A percentile compares a stretch with the other conserved stretches of the same genome.
Evolutionary conservation across 92 coral and sea anemone species (phyloP).

Genomic region (Zoanthus sansibaricus): DNA sequence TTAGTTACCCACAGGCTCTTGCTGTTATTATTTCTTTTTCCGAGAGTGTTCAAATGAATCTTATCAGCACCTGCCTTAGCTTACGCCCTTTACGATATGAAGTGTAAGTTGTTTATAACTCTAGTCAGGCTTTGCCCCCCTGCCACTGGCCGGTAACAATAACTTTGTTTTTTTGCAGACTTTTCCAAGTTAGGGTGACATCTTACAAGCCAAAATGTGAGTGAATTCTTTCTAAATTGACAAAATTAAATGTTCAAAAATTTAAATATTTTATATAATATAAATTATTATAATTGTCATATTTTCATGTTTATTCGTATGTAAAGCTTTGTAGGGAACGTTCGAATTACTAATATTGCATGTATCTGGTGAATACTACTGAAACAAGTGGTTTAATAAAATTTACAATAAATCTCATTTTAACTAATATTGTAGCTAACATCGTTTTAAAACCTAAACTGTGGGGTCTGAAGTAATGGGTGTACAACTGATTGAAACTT

Average conservation of each 20-base stretch:
- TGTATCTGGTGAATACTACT: not conserved
- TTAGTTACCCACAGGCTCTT: too few species aligned
- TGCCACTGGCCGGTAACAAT: conserved; percentile 27
- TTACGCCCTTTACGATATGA: too few species aligned
- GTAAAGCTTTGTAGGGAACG: too few species aligned
- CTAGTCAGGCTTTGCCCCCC: too few species aligned
- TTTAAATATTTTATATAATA: not conserved
- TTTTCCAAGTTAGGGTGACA: conserved; percentile 92
- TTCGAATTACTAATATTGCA: too few species aligned
- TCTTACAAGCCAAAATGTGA: conserved; percentile 66
- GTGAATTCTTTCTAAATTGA: conserved; percentile 47
- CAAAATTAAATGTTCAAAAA: conserved; percentile 17
- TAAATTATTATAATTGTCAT: not conserved
- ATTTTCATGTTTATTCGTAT: too few species aligned
- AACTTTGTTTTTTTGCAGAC: conserved; percentile 89
- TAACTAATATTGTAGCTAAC: not conserved
- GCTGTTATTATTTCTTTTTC: too few species aligned
- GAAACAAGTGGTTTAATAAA: not conserved
- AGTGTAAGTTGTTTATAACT: too few species aligned
- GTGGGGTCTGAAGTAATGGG: too few species aligned
- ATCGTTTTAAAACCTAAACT: not conserved
- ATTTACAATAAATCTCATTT: not conserved
- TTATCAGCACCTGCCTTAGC: too few species aligned
- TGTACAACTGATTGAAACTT: too few species aligned
- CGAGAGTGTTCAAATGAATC: too few species aligned